A percentile compares a stretch with the other conserved stretches of the same genome.
These are phyloP conservation scores for Chlorops oryzae DNA, from an alignment of 1,140 invertebrate genomes.

Conservation along the genomic window DNA sequence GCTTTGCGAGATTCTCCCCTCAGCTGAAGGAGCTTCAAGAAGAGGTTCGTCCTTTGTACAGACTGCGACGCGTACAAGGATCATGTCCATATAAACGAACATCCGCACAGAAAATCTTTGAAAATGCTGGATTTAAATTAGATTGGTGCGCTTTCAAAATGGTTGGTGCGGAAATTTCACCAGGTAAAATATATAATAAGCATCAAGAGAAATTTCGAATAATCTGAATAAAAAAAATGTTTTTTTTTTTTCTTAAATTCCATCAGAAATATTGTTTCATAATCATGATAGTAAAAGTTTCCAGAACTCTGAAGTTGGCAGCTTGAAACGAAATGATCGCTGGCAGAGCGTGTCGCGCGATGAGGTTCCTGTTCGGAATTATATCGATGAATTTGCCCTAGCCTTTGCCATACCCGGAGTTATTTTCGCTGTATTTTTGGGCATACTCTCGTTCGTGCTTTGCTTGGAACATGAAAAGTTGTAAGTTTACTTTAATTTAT, in stretches of 20 bases:
- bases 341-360: conserved; percentile 49
- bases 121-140: conserved; percentile 66
- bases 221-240: too few relatives aligned
- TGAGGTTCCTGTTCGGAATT: conserved; percentile 62
- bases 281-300: conserved; percentile 23
- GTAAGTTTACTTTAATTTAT: conserved; percentile 54
- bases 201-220: too few relatives aligned
- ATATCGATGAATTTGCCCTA: conserved; percentile 62
- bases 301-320: conserved; percentile 17
- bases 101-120: conserved; percentile 75
- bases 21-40: conserved; percentile 69
- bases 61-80: too few relatives aligned
- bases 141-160: conserved; percentile 87
- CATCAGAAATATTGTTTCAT: conserved; percentile 40
- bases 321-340: conserved; percentile 17
- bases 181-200: too few relatives aligned
- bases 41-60: conserved; percentile 74
- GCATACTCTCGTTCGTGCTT: conserved; percentile 63
- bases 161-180: conserved; percentile 49
- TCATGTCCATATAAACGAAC: conserved; percentile 81
- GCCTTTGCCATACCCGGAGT: conserved; percentile 65
- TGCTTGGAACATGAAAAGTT: conserved; percentile 72
- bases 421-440: conserved; percentile 60
- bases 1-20: conserved; percentile 64
- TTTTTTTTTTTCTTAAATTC: too few relatives aligned